Conservation (phyloP, 2,113 vertebrate species). For the Anoura caudifer region DNA sequence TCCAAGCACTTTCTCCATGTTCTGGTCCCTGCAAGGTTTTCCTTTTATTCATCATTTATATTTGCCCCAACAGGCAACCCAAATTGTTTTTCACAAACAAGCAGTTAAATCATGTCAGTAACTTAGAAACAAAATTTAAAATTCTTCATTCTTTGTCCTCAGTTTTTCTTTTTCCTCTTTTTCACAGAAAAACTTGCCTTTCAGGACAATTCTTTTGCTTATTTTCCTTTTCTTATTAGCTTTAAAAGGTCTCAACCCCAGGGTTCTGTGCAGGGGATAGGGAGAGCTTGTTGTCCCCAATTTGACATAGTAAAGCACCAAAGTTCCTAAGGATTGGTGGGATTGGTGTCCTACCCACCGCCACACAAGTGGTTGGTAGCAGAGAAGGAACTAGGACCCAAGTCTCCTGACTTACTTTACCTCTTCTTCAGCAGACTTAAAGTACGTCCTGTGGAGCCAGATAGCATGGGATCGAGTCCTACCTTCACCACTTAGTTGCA, state of each 20-base stretch:
- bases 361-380: background rate
- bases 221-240: background rate
- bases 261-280: background rate
- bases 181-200: background rate
- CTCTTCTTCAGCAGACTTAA: background rate
- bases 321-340: background rate
- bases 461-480: fast-evolving
- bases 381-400: background rate
- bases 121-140: background rate
- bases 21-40: background rate
- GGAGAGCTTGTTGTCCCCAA: fast-evolving
- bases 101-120: background rate
- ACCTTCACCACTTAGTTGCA: background rate
- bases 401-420: background rate
- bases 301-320: background rate
- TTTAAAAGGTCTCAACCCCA: background rate
- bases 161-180: background rate
- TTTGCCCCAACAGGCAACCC: background rate
- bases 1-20: background rate
- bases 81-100: background rate
- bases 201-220: background rate
- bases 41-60: background rate
- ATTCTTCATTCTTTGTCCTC: background rate
- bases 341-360: background rate
- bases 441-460: background rate